Evolutionary conservation across 2,797 vertebrate genomes (phyloP).

Genomic region (Danio kyathit): DNA sequence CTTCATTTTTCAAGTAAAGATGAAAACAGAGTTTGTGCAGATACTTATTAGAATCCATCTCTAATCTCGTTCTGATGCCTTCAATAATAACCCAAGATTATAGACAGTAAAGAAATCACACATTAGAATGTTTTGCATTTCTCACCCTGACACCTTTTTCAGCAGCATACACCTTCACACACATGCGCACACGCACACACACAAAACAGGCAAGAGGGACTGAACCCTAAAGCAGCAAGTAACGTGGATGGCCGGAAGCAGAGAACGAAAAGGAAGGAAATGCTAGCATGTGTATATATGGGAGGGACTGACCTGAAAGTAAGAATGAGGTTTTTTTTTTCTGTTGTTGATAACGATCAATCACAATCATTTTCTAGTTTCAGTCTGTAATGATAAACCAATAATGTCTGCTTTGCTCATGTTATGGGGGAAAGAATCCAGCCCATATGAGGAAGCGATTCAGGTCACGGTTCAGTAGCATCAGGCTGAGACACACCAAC

Average conservation of each 20-base stretch:
- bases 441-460: conserved; percentile 9
- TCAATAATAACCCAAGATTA: conserved; percentile 15
- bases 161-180: conserved; percentile 19
- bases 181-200: neutral
- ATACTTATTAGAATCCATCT: neutral
- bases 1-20: neutral
- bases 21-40: neutral
- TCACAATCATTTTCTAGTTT: conserved; percentile 46
- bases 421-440: neutral
- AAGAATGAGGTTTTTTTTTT: conserved; percentile 12
- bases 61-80: neutral
- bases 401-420: conserved; percentile 32
- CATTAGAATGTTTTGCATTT: conserved; percentile 4
- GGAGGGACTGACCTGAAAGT: neutral
- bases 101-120: conserved; percentile 35
- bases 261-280: conserved; percentile 82
- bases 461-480: conserved; percentile 47
- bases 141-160: conserved; percentile 14
- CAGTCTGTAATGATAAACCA: neutral
- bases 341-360: conserved; percentile 51
- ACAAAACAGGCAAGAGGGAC: conserved; percentile 11
- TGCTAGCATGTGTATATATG: conserved; percentile 68
- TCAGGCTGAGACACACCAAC: conserved; percentile 43
- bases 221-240: conserved; percentile 50
- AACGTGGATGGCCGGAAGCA: conserved; percentile 73